Evolutionary conservation across 2,113 vertebrate genomes (phyloP), one percentile per base, ranked within the genome.

Genomic region (Muntiacus reevesi): DNA sequence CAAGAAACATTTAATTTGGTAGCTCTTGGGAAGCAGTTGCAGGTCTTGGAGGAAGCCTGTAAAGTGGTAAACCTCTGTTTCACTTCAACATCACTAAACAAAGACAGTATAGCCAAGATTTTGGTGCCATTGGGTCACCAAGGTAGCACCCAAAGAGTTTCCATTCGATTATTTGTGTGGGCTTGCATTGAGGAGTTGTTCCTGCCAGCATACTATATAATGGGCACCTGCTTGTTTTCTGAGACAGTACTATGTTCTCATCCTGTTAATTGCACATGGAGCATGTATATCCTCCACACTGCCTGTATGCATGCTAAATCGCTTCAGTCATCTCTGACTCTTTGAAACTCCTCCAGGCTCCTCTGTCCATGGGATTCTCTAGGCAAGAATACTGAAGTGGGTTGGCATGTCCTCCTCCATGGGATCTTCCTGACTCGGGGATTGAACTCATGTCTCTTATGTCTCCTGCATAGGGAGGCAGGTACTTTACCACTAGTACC

Each of bases 111-210:
- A 57, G 0, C 3, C 50, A 43, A 3, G 5, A 19, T 10, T 11
- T 50, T 16, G 15, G 9, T 1, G 0, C 2, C 7, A 17, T 1
- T 2, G 40, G 2, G 19, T 28, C 50, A 4, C 8, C 33, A 45
- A 15, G 5, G 2, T 15, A 12, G 43, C 11, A 87, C 4, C 30
- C 3, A 27, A 0, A 60, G 52, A 50, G 3, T 27, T 60, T 23
- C 67, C 19, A 30, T n/a, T 74, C 16, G 21, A 88, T 86, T 27
- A 27, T 47, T 6, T 64, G 2, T 36, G n/a, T 33, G 2, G 45
- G 4, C 10, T 16, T 33, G 3, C 30, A 10, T 16, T 23, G 36
- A 79, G n/a, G 11, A n/a, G 0, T 4, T 67, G 15, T 74, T 23
- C 7, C n/a, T 47, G 21, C 10, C 9, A 21, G 10, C 12, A 5